phyloP scores from a whole-genome alignment of 2,888 invertebrate species.

The Marronus borbonicus region DNA sequence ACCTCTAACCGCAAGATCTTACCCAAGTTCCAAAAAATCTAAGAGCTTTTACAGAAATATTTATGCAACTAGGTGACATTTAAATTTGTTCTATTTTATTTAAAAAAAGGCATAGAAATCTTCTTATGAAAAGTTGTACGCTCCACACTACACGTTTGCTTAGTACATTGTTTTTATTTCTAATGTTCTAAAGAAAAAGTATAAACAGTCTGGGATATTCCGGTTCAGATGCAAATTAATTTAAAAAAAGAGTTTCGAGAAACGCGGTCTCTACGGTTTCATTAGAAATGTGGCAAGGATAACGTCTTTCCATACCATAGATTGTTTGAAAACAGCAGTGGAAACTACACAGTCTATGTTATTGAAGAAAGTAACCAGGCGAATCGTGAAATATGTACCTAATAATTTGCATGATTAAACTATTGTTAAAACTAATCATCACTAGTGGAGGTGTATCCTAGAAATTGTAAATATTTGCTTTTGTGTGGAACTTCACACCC shows the following conservation, averaged over 20 bases:
- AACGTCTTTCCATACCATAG: constrained; percentile 4
- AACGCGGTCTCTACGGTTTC: constrained; percentile 2
- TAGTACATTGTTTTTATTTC: no score
- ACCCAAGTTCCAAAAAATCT: no score
- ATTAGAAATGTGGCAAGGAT: constrained; percentile 35
- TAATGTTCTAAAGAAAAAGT: background rate
- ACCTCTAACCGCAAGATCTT: no score
- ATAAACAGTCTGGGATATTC: background rate
- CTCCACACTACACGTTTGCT: no score
- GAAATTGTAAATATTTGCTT: no score
- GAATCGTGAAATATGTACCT: background rate
- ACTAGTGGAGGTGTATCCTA: background rate
- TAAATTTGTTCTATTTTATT: no score
- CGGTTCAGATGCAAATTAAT: constrained; percentile 21
- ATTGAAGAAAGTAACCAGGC: constrained; percentile 17
- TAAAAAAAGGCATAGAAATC: no score
- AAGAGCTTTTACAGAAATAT: no score
- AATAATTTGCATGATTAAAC: constrained; percentile 1
- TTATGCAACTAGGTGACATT: no score
- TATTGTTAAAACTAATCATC: background rate
- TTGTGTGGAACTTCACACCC: no score
- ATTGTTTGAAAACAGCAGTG: constrained; percentile 5
- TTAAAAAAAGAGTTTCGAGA: constrained; percentile 24
- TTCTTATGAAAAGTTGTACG: no score
- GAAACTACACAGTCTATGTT: background rate